These are phyloP conservation scores for Phalloptychus januarius DNA, from an alignment of 2,797 vertebrate species.

Conservation along the genomic window DNA sequence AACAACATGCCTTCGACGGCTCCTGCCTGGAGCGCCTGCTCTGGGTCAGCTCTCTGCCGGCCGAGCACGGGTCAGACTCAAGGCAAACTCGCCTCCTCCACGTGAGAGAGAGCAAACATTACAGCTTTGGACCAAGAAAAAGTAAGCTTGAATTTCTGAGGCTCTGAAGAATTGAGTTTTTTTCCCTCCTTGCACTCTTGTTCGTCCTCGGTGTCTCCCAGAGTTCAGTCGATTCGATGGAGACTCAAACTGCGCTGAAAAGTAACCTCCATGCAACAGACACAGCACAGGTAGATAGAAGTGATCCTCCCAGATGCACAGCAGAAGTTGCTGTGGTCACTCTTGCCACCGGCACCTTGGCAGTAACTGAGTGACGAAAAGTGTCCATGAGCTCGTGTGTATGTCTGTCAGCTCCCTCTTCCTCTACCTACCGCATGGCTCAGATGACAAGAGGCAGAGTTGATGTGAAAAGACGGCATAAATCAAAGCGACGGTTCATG, in stretches of 20 bases:
- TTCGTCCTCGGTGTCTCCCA: conserved; percentile 37
- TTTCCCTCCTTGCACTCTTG: conserved; percentile 14
- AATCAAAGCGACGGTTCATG: conserved; percentile 74
- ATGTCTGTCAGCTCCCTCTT: conserved; percentile 25
- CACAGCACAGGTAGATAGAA: conserved; percentile 28
- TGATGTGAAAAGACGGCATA: conserved; percentile 75
- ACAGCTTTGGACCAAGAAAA: conserved; percentile 45
- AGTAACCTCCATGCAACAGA: conserved; percentile 35
- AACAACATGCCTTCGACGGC: conserved; percentile 45
- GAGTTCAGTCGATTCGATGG: conserved; percentile 48
- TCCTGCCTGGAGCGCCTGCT: conserved; percentile 38
- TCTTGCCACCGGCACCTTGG: conserved; percentile 48
- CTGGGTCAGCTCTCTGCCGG: conserved; percentile 45
- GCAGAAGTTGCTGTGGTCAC: conserved; percentile 46
- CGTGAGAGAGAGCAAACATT: conserved; percentile 28
- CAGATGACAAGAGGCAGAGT: conserved; percentile 59
- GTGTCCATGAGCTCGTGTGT: conserved; percentile 39
- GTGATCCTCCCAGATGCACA: conserved; percentile 28
- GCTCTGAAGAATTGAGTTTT: conserved; percentile 55
- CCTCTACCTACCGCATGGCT: conserved; percentile 53
- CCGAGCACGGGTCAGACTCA: conserved; percentile 50
- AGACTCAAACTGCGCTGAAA: conserved; percentile 40
- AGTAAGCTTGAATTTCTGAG: conserved; percentile 47
- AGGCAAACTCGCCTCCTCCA: conserved; percentile 38
- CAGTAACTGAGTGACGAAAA: conserved; percentile 42